A percentile compares a stretch with the other conserved stretches of the same genome.
These are phyloP conservation scores for Tribolium castaneum DNA, from an alignment of 1,140 invertebrate genomes.

Conservation along the genomic window DNA sequence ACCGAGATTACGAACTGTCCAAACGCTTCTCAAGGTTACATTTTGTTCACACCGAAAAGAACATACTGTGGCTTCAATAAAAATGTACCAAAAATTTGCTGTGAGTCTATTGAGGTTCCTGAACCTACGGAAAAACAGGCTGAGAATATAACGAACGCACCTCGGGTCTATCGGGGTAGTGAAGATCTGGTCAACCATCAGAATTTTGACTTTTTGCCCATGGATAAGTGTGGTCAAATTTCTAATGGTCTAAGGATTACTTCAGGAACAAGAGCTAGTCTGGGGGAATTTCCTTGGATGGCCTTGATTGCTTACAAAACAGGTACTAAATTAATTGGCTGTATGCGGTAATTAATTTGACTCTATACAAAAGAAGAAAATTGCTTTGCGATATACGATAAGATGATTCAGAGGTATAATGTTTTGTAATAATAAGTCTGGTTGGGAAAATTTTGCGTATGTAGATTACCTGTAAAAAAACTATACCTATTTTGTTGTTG, in stretches of 20 bases:
- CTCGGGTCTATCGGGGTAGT: background rate
- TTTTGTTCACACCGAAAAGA: background rate
- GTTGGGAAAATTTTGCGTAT: too few species aligned
- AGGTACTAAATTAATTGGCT: constrained; percentile 41
- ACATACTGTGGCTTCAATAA: background rate
- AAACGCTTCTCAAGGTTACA: background rate
- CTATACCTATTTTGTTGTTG: too few species aligned
- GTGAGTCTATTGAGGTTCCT: background rate
- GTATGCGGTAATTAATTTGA: background rate
- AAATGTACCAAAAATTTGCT: background rate
- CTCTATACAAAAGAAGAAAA: background rate
- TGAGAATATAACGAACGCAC: background rate
- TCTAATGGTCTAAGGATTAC: constrained; percentile 65
- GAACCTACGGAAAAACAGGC: background rate
- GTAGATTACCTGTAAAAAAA: too few species aligned
- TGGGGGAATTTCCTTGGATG: constrained; percentile 70
- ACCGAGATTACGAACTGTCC: background rate
- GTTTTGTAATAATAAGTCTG: too few species aligned
- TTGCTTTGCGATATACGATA: too few species aligned
- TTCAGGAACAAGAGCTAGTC: constrained; percentile 64
- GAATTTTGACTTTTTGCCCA: constrained; percentile 50
- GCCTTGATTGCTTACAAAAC: constrained; percentile 65
- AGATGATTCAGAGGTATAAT: too few species aligned
- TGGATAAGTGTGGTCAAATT: constrained; percentile 62
- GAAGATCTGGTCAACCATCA: constrained; percentile 44